These are phyloP conservation scores for Tiaroga cobitis DNA, from an alignment of 2,797 vertebrate genomes.

Conservation along the genomic window DNA sequence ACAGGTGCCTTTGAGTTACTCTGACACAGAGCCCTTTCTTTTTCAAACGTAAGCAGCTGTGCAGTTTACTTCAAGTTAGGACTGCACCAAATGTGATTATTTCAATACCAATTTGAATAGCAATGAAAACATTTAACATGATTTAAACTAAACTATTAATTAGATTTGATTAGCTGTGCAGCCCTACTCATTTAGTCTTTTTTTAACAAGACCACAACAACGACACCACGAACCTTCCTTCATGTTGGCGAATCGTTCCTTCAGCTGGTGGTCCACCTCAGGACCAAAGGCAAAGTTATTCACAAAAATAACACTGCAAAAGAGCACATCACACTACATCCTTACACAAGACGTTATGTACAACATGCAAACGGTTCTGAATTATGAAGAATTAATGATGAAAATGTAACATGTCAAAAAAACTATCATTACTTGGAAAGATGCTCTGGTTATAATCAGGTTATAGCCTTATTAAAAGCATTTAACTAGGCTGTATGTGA, in stretches of 20 bases:
- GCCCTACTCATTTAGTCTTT: background rate
- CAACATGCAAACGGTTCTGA: background rate
- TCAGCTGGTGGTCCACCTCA: constrained; percentile 99
- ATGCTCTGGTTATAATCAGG: background rate
- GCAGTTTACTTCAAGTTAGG: background rate
- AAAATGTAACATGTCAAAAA: background rate
- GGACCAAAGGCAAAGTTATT: constrained; percentile 99
- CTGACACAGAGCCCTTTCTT: constrained; percentile 1
- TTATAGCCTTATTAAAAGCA: background rate
- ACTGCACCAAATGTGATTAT: background rate
- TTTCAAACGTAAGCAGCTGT: background rate
- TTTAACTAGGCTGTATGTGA: background rate
- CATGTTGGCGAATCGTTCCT: constrained; percentile 99
- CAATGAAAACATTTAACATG: background rate
- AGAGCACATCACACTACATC: constrained; percentile 63
- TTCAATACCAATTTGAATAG: background rate
- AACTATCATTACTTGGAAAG: background rate
- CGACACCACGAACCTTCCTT: constrained; percentile 89
- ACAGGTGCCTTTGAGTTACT: constrained; percentile 41
- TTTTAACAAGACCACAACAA: constrained; percentile 4
- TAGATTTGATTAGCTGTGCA: no score
- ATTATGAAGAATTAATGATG: background rate
- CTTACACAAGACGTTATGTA: background rate
- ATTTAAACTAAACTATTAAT: background rate
- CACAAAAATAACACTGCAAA: constrained; percentile 99